phyloP scores from a whole-genome alignment of 2,888 invertebrate species.

The Cantharis nigra region DNA sequence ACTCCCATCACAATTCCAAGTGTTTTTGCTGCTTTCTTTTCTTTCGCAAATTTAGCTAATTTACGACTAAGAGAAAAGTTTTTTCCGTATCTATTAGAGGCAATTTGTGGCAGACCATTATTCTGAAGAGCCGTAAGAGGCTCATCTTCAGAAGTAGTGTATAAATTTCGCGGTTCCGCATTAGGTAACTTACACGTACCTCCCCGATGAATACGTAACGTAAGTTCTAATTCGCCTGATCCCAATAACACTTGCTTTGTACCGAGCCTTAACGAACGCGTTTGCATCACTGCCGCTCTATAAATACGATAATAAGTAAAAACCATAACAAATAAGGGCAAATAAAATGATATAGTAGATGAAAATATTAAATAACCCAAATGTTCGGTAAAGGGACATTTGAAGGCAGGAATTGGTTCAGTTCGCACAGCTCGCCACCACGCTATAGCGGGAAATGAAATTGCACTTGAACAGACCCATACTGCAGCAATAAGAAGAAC shows the following conservation, averaged over 20 bases:
- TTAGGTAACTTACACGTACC: slow-evolving; percentile 70
- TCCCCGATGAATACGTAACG: slow-evolving; percentile 91
- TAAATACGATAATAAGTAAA: slow-evolving; percentile 97
- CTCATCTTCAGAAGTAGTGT: slow-evolving; percentile 73
- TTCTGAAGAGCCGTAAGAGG: slow-evolving; percentile 77
- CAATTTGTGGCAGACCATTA: slow-evolving; percentile 73
- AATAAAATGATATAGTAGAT: slow-evolving; percentile 96
- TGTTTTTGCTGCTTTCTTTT: slow-evolving; percentile 97
- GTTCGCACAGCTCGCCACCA: slow-evolving; percentile 92
- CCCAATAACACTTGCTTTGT: slow-evolving; percentile 88
- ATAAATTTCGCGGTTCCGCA: slow-evolving; percentile 42
- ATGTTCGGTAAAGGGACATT: slow-evolving; percentile 96
- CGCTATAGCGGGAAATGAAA: slow-evolving; percentile 97
- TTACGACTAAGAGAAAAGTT: slow-evolving; percentile 93
- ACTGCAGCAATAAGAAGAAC: slow-evolving; percentile 88
- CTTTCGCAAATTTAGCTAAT: slow-evolving; percentile 93
- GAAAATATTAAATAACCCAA: slow-evolving; percentile 96
- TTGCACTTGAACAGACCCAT: slow-evolving; percentile 95
- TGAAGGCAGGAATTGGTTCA: slow-evolving; percentile 79
- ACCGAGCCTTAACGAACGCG: slow-evolving; percentile 86
- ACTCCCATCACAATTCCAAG: slow-evolving; percentile 96
- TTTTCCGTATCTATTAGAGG: slow-evolving; percentile 71
- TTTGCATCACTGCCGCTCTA: slow-evolving; percentile 90
- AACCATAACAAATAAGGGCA: slow-evolving; percentile 96
- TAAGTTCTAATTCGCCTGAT: slow-evolving; percentile 84